Base-by-base conservation (phyloP, 1,140 invertebrate species). In the Atopsyche davidsoni region DNA sequence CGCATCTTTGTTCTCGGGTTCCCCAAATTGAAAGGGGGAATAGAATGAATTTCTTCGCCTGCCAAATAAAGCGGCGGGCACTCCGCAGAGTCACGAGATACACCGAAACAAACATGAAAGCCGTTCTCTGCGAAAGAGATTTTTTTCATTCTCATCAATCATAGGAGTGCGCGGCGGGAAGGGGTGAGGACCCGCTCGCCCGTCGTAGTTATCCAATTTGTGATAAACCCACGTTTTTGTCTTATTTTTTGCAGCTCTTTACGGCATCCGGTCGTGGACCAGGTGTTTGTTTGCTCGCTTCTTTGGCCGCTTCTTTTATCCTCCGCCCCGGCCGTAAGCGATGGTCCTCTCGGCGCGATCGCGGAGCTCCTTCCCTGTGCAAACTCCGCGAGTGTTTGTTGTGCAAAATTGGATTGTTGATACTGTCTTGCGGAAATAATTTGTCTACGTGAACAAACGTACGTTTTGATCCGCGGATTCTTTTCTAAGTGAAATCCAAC, bases 171-270 rank as follows among this genome's bases (percentile, higher is more conserved):
- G 24, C 22, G 23, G 11, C 4, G 10, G 22, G 34, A 39, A 13
- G 25, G 43, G 17, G n/a, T 2, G 10, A 7, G 14, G 31, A 25
- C 22, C 44, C 16, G 19, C 40, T 36, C 24, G 4, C 41, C 19
- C 32, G 13, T 51, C 49, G 25, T 51, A 45, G 49, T 51, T 46
- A 48, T 47, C 53, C 48, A 55, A 56, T 56, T 52, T 51, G 54
- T 39, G 54, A 56, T 52, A 52, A 48, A 56, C 54, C 49, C 45
- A 48, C 49, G 54, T 51, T 52, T 56, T 56, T 52, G 49, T 56
- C 49, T 56, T 56, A 52, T 56, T 56, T 56, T 52, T 55, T 51
- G 44, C 34, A 35, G 31, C 22, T 36, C 32, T 39, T 43, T 43
- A 43, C 23, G n/a, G 17, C n/a, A 34, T 18, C 9, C 16, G 14